phyloP scores from a whole-genome alignment of 2,888 invertebrate genomes.

The Drosophila macrospina region DNA sequence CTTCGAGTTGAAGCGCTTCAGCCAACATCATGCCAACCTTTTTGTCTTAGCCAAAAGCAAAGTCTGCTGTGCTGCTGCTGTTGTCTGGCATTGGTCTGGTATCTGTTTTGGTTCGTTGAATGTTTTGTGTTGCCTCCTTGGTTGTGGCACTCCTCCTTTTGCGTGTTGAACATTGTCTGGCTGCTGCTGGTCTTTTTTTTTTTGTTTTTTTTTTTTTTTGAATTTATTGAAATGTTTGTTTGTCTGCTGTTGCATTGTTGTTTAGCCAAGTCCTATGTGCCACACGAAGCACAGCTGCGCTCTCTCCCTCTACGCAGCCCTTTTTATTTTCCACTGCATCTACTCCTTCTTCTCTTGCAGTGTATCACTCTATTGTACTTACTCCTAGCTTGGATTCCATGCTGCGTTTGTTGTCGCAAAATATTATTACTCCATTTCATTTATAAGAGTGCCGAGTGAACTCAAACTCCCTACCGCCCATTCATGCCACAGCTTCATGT shows the following conservation, averaged over 20 bases:
- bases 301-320: constrained; percentile 39
- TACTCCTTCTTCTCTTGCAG: constrained; percentile 13
- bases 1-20: constrained; percentile 63
- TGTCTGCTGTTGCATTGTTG: constrained; percentile 72
- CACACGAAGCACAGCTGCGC: constrained; percentile 30
- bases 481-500: constrained; percentile 15
- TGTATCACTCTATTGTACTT: constrained; percentile 39
- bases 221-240: constrained; percentile 82
- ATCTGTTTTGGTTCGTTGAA: constrained; percentile 40
- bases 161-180: constrained; percentile 78
- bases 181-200: too few species aligned
- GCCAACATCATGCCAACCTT: constrained; percentile 9
- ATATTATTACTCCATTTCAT: constrained; percentile 83
- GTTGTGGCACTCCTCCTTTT: constrained; percentile 76
- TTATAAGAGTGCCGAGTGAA: constrained; percentile 73
- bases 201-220: too few species aligned
- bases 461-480: background rate
- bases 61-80: too few species aligned
- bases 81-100: constrained; percentile 60
- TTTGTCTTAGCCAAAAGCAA: constrained; percentile 15
- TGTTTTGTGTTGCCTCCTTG: constrained; percentile 1
- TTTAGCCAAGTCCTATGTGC: constrained; percentile 30
- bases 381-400: constrained; percentile 10
- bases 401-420: constrained; percentile 76
- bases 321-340: constrained; percentile 24